Evolutionary conservation across 2,888 invertebrate species (phyloP).

Genomic region (Pristionchus arcanus): DNA sequence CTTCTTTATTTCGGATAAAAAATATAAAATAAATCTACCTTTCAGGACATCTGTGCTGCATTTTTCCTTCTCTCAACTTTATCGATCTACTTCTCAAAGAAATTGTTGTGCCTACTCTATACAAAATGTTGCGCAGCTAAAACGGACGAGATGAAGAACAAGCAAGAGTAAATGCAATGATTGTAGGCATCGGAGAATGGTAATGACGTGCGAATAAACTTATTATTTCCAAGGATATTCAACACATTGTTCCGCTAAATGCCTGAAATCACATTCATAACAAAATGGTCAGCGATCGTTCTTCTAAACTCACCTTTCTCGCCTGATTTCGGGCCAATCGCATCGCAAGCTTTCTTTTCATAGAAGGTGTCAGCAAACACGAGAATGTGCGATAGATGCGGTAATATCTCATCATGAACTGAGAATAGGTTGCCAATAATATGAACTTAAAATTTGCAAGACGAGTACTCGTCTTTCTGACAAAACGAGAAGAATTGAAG

Average conservation of each 20-base stretch:
- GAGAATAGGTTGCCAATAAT: too few relatives aligned
- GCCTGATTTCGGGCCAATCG: background rate
- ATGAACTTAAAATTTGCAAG: too few relatives aligned
- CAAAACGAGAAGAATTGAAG: too few relatives aligned
- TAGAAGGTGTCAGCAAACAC: background rate
- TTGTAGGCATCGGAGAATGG: background rate
- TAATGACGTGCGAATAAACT: background rate
- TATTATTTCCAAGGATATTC: background rate
- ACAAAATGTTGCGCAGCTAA: background rate
- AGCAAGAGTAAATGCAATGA: background rate
- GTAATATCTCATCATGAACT: background rate
- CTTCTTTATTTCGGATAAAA: too few relatives aligned
- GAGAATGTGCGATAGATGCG: background rate
- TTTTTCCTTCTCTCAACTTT: background rate
- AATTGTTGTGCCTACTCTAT: background rate
- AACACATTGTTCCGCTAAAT: background rate
- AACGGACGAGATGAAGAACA: conserved; percentile 4
- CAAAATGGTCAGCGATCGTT: background rate
- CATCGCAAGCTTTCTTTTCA: conserved; percentile 18
- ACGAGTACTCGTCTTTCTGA: too few relatives aligned
- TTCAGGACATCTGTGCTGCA: background rate
- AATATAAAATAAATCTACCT: too few relatives aligned
- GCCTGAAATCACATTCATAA: background rate
- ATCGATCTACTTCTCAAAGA: background rate
- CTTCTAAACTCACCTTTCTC: background rate